Base-by-base conservation (phyloP, 2,113 vertebrate species). In the Psephotus haematonotus region DNA sequence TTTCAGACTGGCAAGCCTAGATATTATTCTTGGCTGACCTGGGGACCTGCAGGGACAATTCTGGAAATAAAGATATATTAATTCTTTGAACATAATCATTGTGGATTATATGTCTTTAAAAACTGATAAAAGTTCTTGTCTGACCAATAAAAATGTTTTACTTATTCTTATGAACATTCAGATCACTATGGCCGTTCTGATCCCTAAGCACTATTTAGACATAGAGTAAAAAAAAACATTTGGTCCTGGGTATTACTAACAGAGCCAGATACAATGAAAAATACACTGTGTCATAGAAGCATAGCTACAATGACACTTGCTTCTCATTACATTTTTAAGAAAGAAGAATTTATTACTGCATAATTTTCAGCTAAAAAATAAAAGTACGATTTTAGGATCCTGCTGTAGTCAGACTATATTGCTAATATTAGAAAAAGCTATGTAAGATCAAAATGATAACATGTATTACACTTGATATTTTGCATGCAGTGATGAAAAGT, bases 401-500 rank as follows among this genome's bases (percentile, higher is more conserved):
- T 33, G 43, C 70, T 82, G 37, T 53, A 93, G 71, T 55, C 53
- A 80, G 70, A 69, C 44, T 43, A 52, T 41, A 69, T 46, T 76
- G 52, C 23, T 53, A 93, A 76, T 62, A 17, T 28, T 14, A 92
- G 78, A 70, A 72, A 76, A 93, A 78, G 7, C 47, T 82, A 49
- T 12, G 18, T 37, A 74, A 85, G 81, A 93, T 90, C 31, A 82
- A 91, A 93, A 81, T 53, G 80, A 57, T 65, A 84, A 59, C 41
- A 69, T 1, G 4, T 29, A 65, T 93, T 65, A 69, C 44, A 86
- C 25, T 92, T 91, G 65, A 69, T 96, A 93, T 95, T 96, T 93
- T 77, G 62, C 93, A 96, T 59, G 86, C 92, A 95, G 91, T 0
- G 59, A 94, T 91, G 80, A 96, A 91, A 91, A 96, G 92, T 93